These are phyloP conservation scores for Paramormyrops hopkinsi DNA, from an alignment of 2,797 vertebrate species.

Conservation along the genomic window DNA sequence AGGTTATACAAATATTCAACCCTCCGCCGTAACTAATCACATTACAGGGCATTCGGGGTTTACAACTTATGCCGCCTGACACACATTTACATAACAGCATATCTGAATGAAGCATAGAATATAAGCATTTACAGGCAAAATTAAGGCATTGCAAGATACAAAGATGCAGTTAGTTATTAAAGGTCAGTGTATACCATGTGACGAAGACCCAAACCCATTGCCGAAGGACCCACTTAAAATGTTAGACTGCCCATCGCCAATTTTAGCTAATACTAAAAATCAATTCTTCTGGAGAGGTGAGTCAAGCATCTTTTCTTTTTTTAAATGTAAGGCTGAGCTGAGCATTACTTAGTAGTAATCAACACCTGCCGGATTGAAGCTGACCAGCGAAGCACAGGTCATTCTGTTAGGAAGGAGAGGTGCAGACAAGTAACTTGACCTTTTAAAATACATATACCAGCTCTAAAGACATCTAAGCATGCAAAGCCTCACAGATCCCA, in stretches of 20 bases:
- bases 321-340: neutral
- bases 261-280: neutral
- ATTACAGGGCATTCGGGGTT: neutral
- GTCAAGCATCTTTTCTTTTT: neutral
- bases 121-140: neutral
- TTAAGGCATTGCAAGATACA: neutral
- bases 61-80: neutral
- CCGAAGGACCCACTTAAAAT: neutral
- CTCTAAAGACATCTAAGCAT: slow-evolving; percentile 60
- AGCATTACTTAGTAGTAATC: neutral
- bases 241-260: neutral
- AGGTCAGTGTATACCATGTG: neutral
- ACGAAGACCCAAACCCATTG: neutral
- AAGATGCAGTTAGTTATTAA: slow-evolving; percentile 4
- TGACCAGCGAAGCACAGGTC: neutral
- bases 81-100: neutral
- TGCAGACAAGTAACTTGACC: neutral
- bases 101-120: neutral
- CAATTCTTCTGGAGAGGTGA: neutral
- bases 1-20: neutral
- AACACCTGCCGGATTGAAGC: neutral
- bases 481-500: slow-evolving; percentile 70
- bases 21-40: neutral
- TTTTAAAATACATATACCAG: neutral
- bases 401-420: neutral